A percentile compares a stretch with the other conserved stretches of the same genome.
Evolutionary conservation across 2,888 invertebrate genomes (phyloP).

Genomic region (Drosophila formosana): DNA sequence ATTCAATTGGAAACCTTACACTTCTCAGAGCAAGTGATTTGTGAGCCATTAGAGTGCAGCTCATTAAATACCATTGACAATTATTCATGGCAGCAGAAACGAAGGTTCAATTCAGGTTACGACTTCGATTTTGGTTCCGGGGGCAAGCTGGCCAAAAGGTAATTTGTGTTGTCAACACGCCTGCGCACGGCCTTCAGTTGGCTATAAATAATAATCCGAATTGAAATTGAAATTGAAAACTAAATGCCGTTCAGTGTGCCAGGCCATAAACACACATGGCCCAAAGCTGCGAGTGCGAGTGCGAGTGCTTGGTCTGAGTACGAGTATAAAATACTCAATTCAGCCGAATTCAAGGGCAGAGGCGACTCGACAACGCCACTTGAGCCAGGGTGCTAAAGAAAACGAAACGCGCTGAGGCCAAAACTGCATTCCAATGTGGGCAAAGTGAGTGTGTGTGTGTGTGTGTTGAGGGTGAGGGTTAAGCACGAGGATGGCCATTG

Average conservation of each 20-base stretch:
- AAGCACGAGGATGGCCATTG: slow-evolving; percentile 35
- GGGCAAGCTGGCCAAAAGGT: slow-evolving; percentile 24
- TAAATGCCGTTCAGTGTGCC: slow-evolving; percentile 25
- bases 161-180: slow-evolving; percentile 53
- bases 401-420: slow-evolving; percentile 6
- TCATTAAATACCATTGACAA: slow-evolving; percentile 42
- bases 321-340: slow-evolving; percentile 37
- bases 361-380: slow-evolving; percentile 17
- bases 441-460: slow-evolving; percentile 8
- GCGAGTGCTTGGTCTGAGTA: slow-evolving; percentile 16
- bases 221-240: slow-evolving; percentile 57
- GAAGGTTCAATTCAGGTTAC: neutral
- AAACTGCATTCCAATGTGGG: slow-evolving; percentile 68
- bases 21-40: slow-evolving; percentile 12
- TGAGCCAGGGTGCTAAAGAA: slow-evolving; percentile 44
- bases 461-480: slow-evolving; percentile 47
- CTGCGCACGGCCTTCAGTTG: slow-evolving; percentile 45
- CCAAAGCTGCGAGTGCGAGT: neutral
- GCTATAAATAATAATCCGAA: slow-evolving; percentile 44
- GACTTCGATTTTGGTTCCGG: slow-evolving; percentile 8
- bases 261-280: slow-evolving; percentile 35
- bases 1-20: neutral
- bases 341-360: slow-evolving; percentile 45
- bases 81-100: slow-evolving; percentile 35
- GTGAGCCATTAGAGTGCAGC: slow-evolving; percentile 19